Base-by-base conservation (phyloP, 92 coral and sea anemone species). In the Meandrina meandrites region DNA sequence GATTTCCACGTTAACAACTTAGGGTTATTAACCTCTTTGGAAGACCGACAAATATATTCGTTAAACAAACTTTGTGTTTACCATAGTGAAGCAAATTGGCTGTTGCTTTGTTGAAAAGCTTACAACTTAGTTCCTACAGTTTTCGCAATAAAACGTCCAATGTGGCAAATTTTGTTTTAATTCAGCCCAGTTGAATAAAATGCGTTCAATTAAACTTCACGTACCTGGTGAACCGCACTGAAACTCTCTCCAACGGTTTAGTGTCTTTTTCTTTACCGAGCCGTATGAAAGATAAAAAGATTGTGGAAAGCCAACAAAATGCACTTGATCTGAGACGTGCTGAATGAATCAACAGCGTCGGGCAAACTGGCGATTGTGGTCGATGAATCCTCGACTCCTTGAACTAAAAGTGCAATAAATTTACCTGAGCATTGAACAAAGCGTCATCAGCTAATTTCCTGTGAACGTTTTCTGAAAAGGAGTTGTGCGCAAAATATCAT, bases 41-140 rank as follows among this genome's bases (percentile, higher is more conserved):
- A 37, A 75, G 32, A 56, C 87, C 24, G 73, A 19, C 86, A 19
- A 9, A 35, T 40, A 70, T 83, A 73, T 36, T 74, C 87, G 87
- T 81, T 84, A 84, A 84, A 75, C 87, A 84, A 84, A 84, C 80
- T 75, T 56, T 54, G 21, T 84, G 87, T 84, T 84, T 84, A 58
- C 53, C 58, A 34, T 56, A 35, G 57, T 34, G 67, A 56, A 24
- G 28, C 37, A 84, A 84, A 84, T 84, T 53, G 80, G 34, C 45
- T 18, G 37, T 74, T 18, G 66, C n/a, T 36, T 48, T 50, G 40
- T 12, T 47, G 54, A 5, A 35, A 35, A 56, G 76, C 57, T 47
- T 42, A 8, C 51, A 15, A 8, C 50, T 35, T 27, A 32, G 50
- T 56, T 35, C 34, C 31, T 34, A 64, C 45, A 79, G 71, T 60